phyloP scores from a whole-genome alignment of 2,797 vertebrate species.

The Macropodus opercularis region DNA sequence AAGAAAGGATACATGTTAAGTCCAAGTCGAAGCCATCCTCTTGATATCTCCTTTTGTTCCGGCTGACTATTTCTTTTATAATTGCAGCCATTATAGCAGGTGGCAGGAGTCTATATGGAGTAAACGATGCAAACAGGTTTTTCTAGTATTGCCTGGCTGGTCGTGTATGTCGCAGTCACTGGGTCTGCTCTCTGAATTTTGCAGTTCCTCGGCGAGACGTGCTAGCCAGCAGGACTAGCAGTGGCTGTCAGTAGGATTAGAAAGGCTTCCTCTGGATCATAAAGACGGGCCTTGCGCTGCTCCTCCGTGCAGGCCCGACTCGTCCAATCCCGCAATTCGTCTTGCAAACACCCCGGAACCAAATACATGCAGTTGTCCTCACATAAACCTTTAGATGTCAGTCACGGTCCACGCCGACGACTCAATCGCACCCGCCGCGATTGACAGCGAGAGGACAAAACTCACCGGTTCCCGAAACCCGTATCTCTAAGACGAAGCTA shows the following conservation, averaged over 20 bases:
- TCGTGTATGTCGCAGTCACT: slow-evolving; percentile 51
- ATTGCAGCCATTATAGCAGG: slow-evolving; percentile 94
- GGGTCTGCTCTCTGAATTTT: slow-evolving; percentile 51
- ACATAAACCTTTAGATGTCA: slow-evolving; percentile 56
- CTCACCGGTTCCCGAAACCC: slow-evolving; percentile 85
- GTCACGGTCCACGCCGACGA: slow-evolving; percentile 77
- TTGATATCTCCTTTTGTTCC: slow-evolving; percentile 99
- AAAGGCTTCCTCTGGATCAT: slow-evolving; percentile 82
- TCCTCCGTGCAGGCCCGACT: slow-evolving; percentile 84
- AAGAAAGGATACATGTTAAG: slow-evolving; percentile 95
- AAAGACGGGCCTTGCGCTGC: slow-evolving; percentile 82
- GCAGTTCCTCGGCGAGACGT: slow-evolving; percentile 63
- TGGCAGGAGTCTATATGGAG: slow-evolving; percentile 69
- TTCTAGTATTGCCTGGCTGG: slow-evolving; percentile 29
- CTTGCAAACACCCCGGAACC: slow-evolving; percentile 66
- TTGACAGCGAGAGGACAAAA: slow-evolving; percentile 78
- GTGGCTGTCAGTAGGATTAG: slow-evolving; percentile 78
- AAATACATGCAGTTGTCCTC: slow-evolving; percentile 79
- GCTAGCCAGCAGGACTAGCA: slow-evolving; percentile 67
- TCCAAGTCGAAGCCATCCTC: slow-evolving; percentile 99
- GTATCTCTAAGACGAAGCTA: slow-evolving; percentile 72
- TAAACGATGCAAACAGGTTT: slow-evolving; percentile 59
- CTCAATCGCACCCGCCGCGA: slow-evolving; percentile 82
- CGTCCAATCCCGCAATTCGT: slow-evolving; percentile 78
- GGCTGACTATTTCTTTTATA: slow-evolving; percentile 99